Base-by-base conservation (phyloP, 2,113 vertebrate genomes). In the Falcunculus frontatus region DNA sequence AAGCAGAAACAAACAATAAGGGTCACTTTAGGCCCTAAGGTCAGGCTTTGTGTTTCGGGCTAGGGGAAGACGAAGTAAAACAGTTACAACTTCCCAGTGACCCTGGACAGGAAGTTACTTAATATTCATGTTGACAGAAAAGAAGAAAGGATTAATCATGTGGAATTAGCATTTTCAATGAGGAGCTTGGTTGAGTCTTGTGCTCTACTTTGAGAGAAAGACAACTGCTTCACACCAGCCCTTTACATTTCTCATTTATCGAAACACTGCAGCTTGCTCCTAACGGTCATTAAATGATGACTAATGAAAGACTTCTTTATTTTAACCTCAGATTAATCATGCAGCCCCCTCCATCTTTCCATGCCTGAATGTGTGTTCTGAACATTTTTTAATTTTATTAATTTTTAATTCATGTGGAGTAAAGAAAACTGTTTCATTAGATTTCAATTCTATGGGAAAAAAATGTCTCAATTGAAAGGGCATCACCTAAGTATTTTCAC, bases 111-210 rank as follows among this genome's bases (percentile, higher is more conserved):
- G 96, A 97, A 97, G 97, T 97, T 96, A 97, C 93, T 98, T 97
- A 97, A 98, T 98, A 98, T 98, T 98, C 98, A 98, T 97, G 97
- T 87, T 97, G 97, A 98, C 97, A 98, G 98, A 97, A 97, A 95
- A 96, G 95, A 97, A 97, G 96, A 96, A 97, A 97, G 94, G 96
- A 99, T 98, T 98, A 97, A 98, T 98, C 98, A 98, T 83, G 82
- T 83, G 91, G 96, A 97, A 98, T 98, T 98, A 97, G 96, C 95
- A 97, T 97, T 98, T 98, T 97, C 96, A 97, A 97, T 98, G 98
- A 98, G 95, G 94, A 97, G 88, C 97, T 94, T 91, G 78, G 96
- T 96, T 96, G 96, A 96, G 97, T 91, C 82, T 95, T 95, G 35
- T 91, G 64, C 96, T 96, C 86, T 56, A 96, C 93, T 93, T 96